phyloP scores from a whole-genome alignment of 2,888 invertebrate genomes.

The Acanthopleura granulata region DNA sequence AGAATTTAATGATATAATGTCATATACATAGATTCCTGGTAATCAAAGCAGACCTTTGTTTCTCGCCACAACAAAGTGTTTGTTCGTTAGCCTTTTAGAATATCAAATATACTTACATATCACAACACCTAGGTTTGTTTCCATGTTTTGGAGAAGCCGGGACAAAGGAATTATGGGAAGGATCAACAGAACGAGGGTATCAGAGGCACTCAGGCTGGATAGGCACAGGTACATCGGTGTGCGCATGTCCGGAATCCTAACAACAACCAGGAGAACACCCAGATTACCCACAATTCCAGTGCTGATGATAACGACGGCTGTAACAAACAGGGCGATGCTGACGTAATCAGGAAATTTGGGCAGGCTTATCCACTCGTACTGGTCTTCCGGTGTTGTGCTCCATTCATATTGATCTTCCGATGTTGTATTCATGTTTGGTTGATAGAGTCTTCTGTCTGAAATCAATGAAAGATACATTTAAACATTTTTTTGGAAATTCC shows the following conservation, averaged over 20 bases:
- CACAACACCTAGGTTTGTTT: background rate
- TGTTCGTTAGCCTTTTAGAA: background rate
- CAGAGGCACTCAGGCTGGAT: background rate
- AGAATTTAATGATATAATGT: no score
- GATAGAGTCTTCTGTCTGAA: no score
- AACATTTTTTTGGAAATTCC: no score
- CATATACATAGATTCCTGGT: no score
- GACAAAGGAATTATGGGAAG: constrained; percentile 1
- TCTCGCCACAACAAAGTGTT: no score
- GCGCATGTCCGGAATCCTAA: background rate
- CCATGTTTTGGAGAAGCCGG: background rate
- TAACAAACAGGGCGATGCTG: background rate
- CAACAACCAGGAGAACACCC: background rate
- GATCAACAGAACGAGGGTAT: background rate
- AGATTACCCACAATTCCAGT: constrained; percentile 9
- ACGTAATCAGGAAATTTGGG: background rate
- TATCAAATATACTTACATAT: constrained; percentile 2
- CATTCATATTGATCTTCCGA: background rate
- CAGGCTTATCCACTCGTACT: background rate
- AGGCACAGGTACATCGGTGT: constrained; percentile 12
- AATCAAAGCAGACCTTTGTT: no score
- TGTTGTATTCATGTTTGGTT: no score
- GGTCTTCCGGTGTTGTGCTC: background rate
- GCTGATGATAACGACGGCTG: background rate
- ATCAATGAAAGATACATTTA: no score